Conservation (phyloP, 2,797 vertebrate genomes). For the Austrolebias charrua region DNA sequence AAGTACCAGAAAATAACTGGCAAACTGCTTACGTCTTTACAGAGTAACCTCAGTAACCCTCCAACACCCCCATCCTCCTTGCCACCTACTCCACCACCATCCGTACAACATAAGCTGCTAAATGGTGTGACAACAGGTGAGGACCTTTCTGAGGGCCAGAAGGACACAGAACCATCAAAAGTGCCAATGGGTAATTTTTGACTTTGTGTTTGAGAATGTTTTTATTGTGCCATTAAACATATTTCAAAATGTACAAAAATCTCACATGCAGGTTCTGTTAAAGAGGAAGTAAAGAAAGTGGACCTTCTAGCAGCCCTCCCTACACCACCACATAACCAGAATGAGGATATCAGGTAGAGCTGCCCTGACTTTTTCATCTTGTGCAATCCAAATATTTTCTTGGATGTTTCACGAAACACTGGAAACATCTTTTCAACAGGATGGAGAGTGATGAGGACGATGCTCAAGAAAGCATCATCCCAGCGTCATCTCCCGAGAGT, state of each 20-base stretch:
- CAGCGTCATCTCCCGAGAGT: slow-evolving; percentile 95
- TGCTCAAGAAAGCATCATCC: slow-evolving; percentile 93
- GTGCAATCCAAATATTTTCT: neutral
- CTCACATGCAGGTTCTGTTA: slow-evolving; percentile 72
- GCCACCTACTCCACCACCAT: slow-evolving; percentile 96
- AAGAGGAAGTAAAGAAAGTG: slow-evolving; percentile 90
- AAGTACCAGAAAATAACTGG: neutral
- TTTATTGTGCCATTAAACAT: neutral
- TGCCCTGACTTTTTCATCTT: neutral
- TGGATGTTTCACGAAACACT: slow-evolving; percentile 10
- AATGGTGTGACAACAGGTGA: slow-evolving; percentile 92
- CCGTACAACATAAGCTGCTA: slow-evolving; percentile 95
- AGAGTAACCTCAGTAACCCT: slow-evolving; percentile 99
- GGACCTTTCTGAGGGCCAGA: slow-evolving; percentile 87
- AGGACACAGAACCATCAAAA: slow-evolving; percentile 77
- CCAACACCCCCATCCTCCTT: slow-evolving; percentile 97
- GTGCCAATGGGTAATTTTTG: slow-evolving; percentile 81
- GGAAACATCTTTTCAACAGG: slow-evolving; percentile 66
- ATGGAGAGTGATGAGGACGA: slow-evolving; percentile 99
- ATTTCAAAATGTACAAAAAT: slow-evolving; percentile 2
- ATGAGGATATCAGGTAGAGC: slow-evolving; percentile 93
- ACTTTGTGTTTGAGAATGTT: neutral
- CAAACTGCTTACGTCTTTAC: slow-evolving; percentile 38
- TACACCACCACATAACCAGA: slow-evolving; percentile 98
- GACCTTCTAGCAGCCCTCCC: slow-evolving; percentile 96